A percentile compares a stretch with the other conserved stretches of the same genome.
phyloP scores from a whole-genome alignment of 1,140 invertebrate species.

The Nephila pilipes region DNA sequence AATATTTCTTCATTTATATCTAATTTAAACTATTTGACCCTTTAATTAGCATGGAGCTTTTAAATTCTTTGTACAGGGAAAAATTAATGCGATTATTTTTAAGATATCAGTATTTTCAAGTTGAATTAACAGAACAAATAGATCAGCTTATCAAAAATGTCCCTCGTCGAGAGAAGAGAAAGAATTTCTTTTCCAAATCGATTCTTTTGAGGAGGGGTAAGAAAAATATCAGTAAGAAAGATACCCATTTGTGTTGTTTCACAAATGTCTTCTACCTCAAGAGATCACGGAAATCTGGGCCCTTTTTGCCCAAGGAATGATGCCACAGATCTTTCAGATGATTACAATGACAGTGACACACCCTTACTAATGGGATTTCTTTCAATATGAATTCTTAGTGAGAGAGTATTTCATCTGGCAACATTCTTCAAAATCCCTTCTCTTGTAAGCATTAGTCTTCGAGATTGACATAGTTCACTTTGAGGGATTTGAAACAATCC shows the following conservation, averaged over 20 bases:
- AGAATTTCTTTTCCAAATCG: neutral
- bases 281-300: slow-evolving; percentile 2
- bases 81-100: neutral
- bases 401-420: slow-evolving; percentile 40
- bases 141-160: neutral
- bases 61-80: neutral
- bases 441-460: slow-evolving; percentile 19
- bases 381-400: slow-evolving; percentile 44
- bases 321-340: slow-evolving; percentile 22
- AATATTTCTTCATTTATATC: neutral
- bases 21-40: neutral
- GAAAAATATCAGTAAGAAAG: neutral
- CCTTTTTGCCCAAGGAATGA: neutral
- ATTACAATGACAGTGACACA: slow-evolving; percentile 58
- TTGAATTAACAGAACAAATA: neutral
- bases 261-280: neutral
- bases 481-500: neutral
- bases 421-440: slow-evolving; percentile 35
- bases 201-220: neutral
- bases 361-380: slow-evolving; percentile 71
- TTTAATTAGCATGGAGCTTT: neutral
- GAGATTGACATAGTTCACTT: neutral
- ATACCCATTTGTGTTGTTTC: slow-evolving; percentile 19
- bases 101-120: neutral
- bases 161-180: neutral